Percentiles rank a stretch among this genome's conserved stretches.
These are phyloP conservation scores for Pelvicachromis taeniatus DNA, from an alignment of 2,113 vertebrate genomes.

Conservation along the genomic window DNA sequence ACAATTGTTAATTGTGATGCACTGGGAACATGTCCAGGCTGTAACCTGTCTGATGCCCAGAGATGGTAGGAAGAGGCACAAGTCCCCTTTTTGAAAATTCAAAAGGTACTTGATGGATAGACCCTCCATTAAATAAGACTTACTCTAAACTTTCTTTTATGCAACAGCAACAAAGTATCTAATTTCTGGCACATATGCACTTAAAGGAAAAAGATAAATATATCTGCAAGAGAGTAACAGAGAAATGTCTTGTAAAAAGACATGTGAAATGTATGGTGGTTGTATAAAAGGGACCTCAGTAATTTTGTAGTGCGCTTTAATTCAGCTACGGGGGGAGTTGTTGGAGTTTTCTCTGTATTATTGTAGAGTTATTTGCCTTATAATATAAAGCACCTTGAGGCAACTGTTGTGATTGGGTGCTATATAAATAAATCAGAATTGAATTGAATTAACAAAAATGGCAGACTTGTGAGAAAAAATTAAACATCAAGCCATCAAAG, in stretches of 20 bases:
- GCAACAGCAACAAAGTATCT: not conserved
- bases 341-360: not conserved
- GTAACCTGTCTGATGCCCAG: too few relatives aligned
- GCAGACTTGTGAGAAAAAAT: not conserved
- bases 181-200: not conserved
- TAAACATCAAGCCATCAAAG: not conserved
- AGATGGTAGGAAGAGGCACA: too few relatives aligned
- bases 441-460: not conserved
- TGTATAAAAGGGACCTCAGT: not conserved
- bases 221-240: not conserved
- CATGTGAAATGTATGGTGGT: not conserved
- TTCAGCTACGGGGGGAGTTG: not conserved
- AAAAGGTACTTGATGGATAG: not conserved
- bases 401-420: not conserved
- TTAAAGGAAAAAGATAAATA: not conserved
- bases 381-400: not conserved
- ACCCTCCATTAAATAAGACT: not conserved
- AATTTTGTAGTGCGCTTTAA: not conserved
- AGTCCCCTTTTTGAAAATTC: not conserved
- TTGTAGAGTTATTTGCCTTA: not conserved
- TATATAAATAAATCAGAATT: not conserved
- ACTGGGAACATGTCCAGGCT: too few relatives aligned
- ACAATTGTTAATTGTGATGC: too few relatives aligned
- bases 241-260: not conserved
- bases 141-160: not conserved